These are phyloP conservation scores for Caenorhabditis sp. DNA, from an alignment of 2,888 invertebrate species.

Conservation along the genomic window DNA sequence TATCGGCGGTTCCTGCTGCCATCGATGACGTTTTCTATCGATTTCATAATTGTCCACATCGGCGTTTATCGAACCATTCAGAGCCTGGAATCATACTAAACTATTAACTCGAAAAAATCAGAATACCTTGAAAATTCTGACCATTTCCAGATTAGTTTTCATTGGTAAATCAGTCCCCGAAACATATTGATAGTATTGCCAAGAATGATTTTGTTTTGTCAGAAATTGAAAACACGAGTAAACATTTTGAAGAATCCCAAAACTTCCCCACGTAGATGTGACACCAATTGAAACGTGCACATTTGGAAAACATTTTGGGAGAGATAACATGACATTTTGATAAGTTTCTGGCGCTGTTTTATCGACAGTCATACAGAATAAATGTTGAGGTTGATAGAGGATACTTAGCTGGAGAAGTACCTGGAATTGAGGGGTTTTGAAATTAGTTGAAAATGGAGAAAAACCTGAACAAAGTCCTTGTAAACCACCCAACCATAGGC, in stretches of 20 bases:
- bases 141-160: conserved; percentile 37
- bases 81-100: not conserved
- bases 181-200: conserved; percentile 44
- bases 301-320: conserved; percentile 39
- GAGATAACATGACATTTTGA: conserved; percentile 9
- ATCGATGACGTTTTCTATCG: not conserved
- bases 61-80: conserved; percentile 36
- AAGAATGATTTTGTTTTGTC: conserved; percentile 11
- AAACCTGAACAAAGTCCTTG: conserved; percentile 39
- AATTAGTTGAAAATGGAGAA: not conserved
- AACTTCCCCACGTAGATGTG: conserved; percentile 36
- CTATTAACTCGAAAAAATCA: not conserved
- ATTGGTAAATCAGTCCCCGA: conserved; percentile 45
- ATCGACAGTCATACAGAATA: conserved; percentile 44
- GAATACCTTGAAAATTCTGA: conserved; percentile 10
- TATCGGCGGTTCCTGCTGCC: conserved; percentile 17
- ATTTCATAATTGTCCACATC: conserved; percentile 22
- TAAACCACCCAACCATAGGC: conserved; percentile 48
- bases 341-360: conserved; percentile 12
- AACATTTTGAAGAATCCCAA: conserved; percentile 36
- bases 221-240: conserved; percentile 34
- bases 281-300: conserved; percentile 35
- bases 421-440: conserved; percentile 9
- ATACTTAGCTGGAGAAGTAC: conserved; percentile 31
- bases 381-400: conserved; percentile 47